A percentile compares a stretch with the other conserved stretches of the same genome.
These are phyloP conservation scores for Caenorhabditis angaria DNA, from an alignment of 2,888 invertebrate genomes.

Conservation along the genomic window DNA sequence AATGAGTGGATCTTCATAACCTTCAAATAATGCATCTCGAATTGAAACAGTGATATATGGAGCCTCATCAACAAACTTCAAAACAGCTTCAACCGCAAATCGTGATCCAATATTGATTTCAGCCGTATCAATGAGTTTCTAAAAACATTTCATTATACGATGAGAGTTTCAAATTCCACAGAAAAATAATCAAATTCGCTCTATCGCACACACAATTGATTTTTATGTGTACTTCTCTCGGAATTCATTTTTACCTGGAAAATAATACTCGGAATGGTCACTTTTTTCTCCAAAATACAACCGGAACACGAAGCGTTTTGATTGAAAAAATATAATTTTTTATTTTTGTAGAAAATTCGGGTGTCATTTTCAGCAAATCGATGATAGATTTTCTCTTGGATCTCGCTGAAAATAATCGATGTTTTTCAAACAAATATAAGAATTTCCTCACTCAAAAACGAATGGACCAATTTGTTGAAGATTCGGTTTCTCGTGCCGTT, in stretches of 20 bases:
- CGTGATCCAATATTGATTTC: constrained; percentile 21
- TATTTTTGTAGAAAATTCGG: constrained; percentile 63
- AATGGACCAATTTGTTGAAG: constrained; percentile 55
- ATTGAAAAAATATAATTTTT: constrained; percentile 59
- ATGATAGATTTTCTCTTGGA: constrained; percentile 54
- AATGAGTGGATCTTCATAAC: constrained; percentile 65
- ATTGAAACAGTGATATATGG: constrained; percentile 42
- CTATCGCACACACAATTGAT: no score
- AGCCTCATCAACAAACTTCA: constrained; percentile 33
- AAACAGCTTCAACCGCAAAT: constrained; percentile 47
- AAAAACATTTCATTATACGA: constrained; percentile 10
- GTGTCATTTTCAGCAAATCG: constrained; percentile 57
- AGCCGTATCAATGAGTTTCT: constrained; percentile 62
- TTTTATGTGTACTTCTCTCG: no score
- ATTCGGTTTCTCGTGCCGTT: constrained; percentile 47
- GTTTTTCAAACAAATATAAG: background rate
- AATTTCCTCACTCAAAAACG: constrained; percentile 51
- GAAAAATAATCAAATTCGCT: no score
- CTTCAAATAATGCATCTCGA: constrained; percentile 66
- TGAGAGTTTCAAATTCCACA: no score
- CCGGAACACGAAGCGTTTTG: constrained; percentile 52
- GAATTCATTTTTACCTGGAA: constrained; percentile 58
- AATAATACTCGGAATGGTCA: constrained; percentile 66
- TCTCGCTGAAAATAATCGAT: constrained; percentile 56
- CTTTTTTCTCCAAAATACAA: constrained; percentile 54